Base-by-base conservation (phyloP, 2,797 vertebrate species). In the Syngnathus rostellatus region DNA sequence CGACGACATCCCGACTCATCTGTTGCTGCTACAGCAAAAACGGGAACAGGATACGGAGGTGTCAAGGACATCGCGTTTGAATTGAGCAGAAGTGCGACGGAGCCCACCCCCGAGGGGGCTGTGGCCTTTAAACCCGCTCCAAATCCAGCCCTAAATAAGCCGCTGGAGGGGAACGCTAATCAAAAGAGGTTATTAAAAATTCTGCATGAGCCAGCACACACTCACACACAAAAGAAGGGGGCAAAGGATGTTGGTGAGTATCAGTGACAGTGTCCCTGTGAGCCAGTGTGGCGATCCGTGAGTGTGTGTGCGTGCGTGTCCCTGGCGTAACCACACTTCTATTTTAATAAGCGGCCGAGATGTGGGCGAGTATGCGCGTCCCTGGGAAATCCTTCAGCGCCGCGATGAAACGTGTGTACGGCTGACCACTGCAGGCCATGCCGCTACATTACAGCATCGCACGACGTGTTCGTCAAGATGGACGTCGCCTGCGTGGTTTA, bases 121-220 rank as follows among this genome's bases (percentile, higher is more conserved):
- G 62, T 89, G 89, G 84, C 91, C 89, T 88, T 91, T 90, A 91
- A 86, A 85, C 88, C 87, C 76, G 80, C 83, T 91, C 90, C 90
- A 91, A 91, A 92, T 90, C 89, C 89, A 81, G 83, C 71, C 91
- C 88, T 86, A 93, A 93, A 87, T 88, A 90, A 90, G 85, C 88
- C 73, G 85, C 87, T 82, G 73, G 77, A 79, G 85, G 89, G 82
- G 81, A 75, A 85, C 83, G 87, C 86, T 90, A 90, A 91, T 91
- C 88, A 91, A 90, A 89, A 87, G 86, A 88, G 85, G 86, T 90
- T 89, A 88, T 90, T 89, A 90, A 89, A 86, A 87, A 90, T 86
- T 87, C 85, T 80, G 77, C 78, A 81, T 71, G 54, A 85, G 84
- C 86, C 80, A 86, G 81, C 71, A 77, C 69, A 68, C 69, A 76